Conservation (phyloP, 2,888 invertebrate genomes). For the Dynastes hyllus region DNA sequence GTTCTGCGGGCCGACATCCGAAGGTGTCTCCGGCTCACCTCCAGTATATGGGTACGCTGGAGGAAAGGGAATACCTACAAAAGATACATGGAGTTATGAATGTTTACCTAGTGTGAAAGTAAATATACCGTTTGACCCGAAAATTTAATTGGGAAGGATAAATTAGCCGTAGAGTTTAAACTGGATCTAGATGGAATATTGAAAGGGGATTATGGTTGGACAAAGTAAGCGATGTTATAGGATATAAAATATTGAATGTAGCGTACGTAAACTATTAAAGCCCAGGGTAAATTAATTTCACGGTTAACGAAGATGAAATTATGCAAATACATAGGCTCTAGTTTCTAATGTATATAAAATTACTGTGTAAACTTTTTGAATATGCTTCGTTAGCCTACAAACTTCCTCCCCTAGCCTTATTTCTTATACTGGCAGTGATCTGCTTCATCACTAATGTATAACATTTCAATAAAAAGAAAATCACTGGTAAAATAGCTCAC, state of each 20-base stretch:
- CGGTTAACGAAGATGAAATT: background rate
- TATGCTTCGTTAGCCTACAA: too few species aligned
- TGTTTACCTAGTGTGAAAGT: conserved; percentile 25
- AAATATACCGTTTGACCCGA: conserved; percentile 30
- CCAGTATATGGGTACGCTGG: background rate
- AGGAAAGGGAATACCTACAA: background rate
- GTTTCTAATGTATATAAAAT: background rate
- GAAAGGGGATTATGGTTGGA: conserved; percentile 36
- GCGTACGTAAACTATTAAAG: conserved; percentile 4
- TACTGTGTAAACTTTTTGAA: too few species aligned
- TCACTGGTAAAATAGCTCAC: too few species aligned
- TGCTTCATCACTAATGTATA: too few species aligned
- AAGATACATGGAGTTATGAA: conserved; percentile 15
- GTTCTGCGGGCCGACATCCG: conserved; percentile 7
- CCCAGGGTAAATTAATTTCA: background rate
- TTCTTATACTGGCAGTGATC: too few species aligned
- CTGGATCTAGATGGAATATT: conserved; percentile 24
- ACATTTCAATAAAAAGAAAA: too few species aligned
- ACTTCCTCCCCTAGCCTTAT: too few species aligned
- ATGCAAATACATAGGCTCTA: conserved; percentile 1
- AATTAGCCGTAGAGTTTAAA: conserved; percentile 17
- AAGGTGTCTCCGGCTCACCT: conserved; percentile 23
- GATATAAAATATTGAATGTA: background rate
- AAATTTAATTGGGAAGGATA: conserved; percentile 35
- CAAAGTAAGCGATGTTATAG: conserved; percentile 13